Evolutionary conservation across 2,888 invertebrate genomes (phyloP), one percentile per base, ranked within the genome.

Genomic region (Andricus curvator): DNA sequence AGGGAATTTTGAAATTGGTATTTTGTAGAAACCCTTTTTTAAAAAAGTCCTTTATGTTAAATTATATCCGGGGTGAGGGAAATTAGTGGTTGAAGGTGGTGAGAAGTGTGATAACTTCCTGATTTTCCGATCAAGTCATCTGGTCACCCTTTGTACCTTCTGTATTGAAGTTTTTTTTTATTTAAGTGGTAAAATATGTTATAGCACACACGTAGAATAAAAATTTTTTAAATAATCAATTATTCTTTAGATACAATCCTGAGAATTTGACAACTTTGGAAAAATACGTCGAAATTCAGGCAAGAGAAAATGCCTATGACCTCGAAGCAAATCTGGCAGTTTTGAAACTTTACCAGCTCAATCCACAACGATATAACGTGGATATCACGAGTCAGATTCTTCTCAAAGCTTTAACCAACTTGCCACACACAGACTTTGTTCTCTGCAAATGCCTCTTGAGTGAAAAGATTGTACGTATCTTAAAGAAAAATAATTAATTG

Each of bases 341-440:
- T 17, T 94, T 99, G 70, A 99, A 99, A 93, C 93, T 99, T 87
- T 99, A 99, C 91, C 99, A 99, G 93, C 97, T 99, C 90, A 98
- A 99, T 92, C 98, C 99, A 0, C 95, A 95, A 82, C 95, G 96
- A 89, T 97, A 97, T 89, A 97, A 98, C 90, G 94, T 95, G 68
- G 96, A 96, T 80, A 96, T 99, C 60, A 97, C 98, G 3, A 96
- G 97, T 86, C 96, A 97, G 90, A 98, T 99, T 89, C 94, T 99
- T 67, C 93, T 99, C 86, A 99, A 99, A 93, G 98, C 99, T 2
- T 94, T 99, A 65, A 99, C 99, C 15, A 99, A 99, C 93, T 95
- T 99, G 87, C 99, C 99, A 0, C 98, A 99, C 90, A 98, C 99
- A 13, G 99, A 99, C 93, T 99, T 99, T 91, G 98, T 98, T 70